Conservation (phyloP, 2,113 vertebrate genomes). For the Aldabrachelys gigantea region DNA sequence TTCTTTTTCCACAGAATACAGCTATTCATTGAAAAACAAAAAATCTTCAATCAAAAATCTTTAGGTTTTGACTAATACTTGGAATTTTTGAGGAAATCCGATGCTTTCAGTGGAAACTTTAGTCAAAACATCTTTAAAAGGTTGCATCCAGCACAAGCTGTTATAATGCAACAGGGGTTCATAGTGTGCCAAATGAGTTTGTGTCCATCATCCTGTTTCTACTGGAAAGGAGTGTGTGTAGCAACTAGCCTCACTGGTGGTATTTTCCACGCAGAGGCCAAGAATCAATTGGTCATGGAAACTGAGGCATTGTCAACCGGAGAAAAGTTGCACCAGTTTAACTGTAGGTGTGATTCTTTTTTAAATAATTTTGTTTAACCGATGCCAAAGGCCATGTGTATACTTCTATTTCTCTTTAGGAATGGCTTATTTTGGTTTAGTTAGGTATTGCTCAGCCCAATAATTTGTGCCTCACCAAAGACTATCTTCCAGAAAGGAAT, state of each 20-base stretch:
- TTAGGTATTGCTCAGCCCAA: not conserved
- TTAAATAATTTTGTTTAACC: not conserved
- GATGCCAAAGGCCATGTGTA: not conserved
- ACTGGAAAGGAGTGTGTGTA: not conserved
- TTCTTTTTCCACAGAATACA: not conserved
- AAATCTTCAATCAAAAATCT: not conserved
- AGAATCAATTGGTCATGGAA: not conserved
- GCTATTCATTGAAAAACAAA: not conserved
- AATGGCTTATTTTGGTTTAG: constrained; percentile 43
- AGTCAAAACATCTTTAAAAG: not conserved
- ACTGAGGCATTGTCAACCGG: not conserved
- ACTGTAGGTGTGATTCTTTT: constrained; percentile 10
- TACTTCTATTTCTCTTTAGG: not conserved
- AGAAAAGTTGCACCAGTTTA: not conserved
- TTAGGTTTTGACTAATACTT: not conserved
- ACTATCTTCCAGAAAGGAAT: not conserved
- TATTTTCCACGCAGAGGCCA: not conserved
- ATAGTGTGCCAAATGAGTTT: too few relatives aligned
- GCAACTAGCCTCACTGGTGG: not conserved
- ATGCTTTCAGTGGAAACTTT: not conserved
- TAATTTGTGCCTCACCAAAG: not conserved
- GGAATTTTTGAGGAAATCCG: not conserved
- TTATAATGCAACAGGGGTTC: not conserved
- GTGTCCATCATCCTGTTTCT: not conserved
- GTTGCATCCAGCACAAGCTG: not conserved